Evolutionary conservation across 2,113 vertebrate species (phyloP).

Genomic region (Copsychus sechellarum): DNA sequence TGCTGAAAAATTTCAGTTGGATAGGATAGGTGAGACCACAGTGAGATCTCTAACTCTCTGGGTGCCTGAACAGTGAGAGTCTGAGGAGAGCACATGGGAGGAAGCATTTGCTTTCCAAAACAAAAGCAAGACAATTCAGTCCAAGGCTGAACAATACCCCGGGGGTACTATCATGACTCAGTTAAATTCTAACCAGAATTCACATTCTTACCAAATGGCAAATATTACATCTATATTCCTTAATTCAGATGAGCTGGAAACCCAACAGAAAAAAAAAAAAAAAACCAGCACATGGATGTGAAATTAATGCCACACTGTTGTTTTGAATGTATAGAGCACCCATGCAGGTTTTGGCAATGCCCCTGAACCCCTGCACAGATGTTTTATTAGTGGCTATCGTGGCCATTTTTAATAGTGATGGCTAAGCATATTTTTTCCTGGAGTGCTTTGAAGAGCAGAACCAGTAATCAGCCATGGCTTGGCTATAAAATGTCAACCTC

Average conservation of each 20-base stretch:
- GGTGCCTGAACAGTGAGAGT: background rate
- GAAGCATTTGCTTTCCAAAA: background rate
- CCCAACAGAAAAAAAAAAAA: background rate
- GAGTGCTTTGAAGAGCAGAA: constrained; percentile 38
- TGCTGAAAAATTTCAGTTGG: background rate
- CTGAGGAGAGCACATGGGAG: background rate
- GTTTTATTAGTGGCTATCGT: constrained; percentile 9
- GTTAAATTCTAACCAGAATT: background rate
- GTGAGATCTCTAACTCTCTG: background rate
- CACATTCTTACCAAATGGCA: background rate
- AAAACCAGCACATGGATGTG: background rate
- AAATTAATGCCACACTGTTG: background rate
- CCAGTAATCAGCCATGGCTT: constrained; percentile 50
- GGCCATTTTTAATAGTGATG: constrained; percentile 32
- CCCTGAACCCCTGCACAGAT: background rate
- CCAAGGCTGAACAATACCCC: background rate
- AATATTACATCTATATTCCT: background rate
- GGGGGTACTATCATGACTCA: background rate
- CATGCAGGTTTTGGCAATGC: background rate
- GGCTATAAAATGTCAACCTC: constrained; percentile 50
- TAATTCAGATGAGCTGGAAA: background rate
- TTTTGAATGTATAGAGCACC: background rate
- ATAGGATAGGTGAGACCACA: background rate
- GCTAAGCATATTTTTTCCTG: constrained; percentile 26
- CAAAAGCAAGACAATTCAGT: background rate